Conservation (phyloP, 2,797 vertebrate genomes). For the Saxicola maurus region DNA sequence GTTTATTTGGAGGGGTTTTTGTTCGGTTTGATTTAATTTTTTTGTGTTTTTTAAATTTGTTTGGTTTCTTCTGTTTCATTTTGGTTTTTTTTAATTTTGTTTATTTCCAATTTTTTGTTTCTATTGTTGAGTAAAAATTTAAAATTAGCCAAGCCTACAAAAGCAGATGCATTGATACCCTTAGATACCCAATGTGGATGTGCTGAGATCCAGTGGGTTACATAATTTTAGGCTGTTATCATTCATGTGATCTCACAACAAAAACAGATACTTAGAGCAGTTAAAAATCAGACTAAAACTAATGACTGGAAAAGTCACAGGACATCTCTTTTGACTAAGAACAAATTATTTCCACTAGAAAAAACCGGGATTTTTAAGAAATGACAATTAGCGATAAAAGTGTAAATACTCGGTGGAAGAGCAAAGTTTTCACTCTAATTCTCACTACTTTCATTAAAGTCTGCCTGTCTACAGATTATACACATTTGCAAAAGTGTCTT, state of each 20-base stretch:
- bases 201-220: not conserved
- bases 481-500: not conserved
- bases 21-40: not conserved
- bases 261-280: not conserved
- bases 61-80: not conserved
- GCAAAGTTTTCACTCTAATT: not conserved
- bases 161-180: not conserved
- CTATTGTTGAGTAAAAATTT: not conserved
- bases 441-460: not conserved
- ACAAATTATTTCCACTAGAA: not conserved
- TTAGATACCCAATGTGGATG: not conserved
- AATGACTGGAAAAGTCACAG: not conserved
- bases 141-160: not conserved
- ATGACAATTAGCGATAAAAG: rapidly evolving
- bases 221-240: not conserved
- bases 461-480: not conserved
- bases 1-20: rapidly evolving
- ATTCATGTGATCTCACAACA: not conserved
- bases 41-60: not conserved
- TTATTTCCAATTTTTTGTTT: not conserved
- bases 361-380: not conserved
- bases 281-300: not conserved
- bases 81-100: not conserved
- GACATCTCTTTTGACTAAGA: not conserved
- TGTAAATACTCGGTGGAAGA: not conserved